Base-by-base conservation (phyloP, 1,140 invertebrate species). In the Bombus superbus region DNA sequence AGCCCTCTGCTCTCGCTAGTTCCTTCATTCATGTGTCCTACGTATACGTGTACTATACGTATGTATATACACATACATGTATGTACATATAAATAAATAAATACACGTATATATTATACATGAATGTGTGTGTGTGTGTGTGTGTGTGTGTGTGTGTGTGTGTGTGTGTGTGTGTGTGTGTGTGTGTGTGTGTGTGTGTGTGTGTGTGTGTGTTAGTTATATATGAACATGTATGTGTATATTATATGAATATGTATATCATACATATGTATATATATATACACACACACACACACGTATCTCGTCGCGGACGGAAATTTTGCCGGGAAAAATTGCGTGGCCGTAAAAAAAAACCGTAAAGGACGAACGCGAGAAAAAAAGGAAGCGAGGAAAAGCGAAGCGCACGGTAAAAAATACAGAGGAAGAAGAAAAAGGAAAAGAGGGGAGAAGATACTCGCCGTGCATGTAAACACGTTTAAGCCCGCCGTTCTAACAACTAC, bases 391-490 rank as follows among this genome's bases (percentile, higher is more conserved):
- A n/a, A 40, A 11, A 35, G 28, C 11, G 40, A 40, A 53, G 28
- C 32, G n/a, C 53, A 28, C 2, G 8, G 5, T n/a, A 18, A 66
- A 66, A 66, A 35, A 18, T 66, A 66, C 6, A 40, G 25, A 47
- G 13, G 32, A 57, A 42, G 6, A 57, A 22, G 40, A 13, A 57
- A 47, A 25, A 44, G 38, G 5, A 59, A 25, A 53, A 42, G 25
- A 68, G 9, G 25, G 8, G 8, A n/a, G 25, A 32, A 28, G 15
- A 57, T 35, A 40, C 47, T 62, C 10, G 59, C 4, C 28, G 42
- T n/a, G 73, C 62, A 83, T 83, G 81, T 83, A 83, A 83, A 83
- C 73, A 66, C 73, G 73, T 77, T 83, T 77, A 77, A 83, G 35
- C 81, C 44, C n/a, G 40, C 13, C 38, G 38, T 44, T 22, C 57